Evolutionary conservation across 2,888 invertebrate genomes (phyloP).

Genomic region (Malachius bipustulatus): DNA sequence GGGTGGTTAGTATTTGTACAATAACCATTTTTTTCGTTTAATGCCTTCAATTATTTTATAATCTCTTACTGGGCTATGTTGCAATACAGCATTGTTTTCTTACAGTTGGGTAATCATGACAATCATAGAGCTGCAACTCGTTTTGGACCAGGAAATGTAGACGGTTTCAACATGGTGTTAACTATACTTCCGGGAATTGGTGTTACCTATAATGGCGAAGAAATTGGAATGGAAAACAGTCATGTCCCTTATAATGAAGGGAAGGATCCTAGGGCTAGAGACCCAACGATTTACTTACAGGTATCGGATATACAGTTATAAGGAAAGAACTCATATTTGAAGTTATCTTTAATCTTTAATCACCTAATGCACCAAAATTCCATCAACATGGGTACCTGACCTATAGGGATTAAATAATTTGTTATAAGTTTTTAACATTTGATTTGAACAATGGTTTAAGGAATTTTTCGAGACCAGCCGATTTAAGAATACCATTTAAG

Average conservation of each 20-base stretch:
- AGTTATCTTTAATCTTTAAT: too few species aligned
- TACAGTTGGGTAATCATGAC: slow-evolving; percentile 59
- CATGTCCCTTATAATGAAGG: slow-evolving; percentile 50
- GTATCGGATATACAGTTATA: too few species aligned
- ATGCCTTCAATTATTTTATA: too few species aligned
- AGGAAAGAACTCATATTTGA: too few species aligned
- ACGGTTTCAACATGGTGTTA: slow-evolving; percentile 56
- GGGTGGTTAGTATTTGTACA: slow-evolving; percentile 74
- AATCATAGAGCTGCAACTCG: slow-evolving; percentile 49
- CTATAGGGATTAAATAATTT: slow-evolving; percentile 45
- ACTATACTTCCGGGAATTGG: slow-evolving; percentile 64
- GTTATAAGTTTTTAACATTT: too few species aligned
- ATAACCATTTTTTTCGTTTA: too few species aligned
- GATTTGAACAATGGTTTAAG: too few species aligned
- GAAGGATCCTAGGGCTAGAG: slow-evolving; percentile 48
- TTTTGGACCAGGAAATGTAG: slow-evolving; percentile 50
- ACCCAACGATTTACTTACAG: slow-evolving; percentile 38
- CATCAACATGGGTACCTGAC: too few species aligned
- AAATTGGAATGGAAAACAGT: slow-evolving; percentile 63
- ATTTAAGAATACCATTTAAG: too few species aligned
- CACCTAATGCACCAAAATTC: too few species aligned
- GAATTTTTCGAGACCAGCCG: too few species aligned
- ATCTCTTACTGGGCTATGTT: background rate
- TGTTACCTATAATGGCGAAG: slow-evolving; percentile 78
- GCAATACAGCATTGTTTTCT: background rate